These are phyloP conservation scores for Tachina fera DNA, from an alignment of 2,888 invertebrate species.

Conservation along the genomic window DNA sequence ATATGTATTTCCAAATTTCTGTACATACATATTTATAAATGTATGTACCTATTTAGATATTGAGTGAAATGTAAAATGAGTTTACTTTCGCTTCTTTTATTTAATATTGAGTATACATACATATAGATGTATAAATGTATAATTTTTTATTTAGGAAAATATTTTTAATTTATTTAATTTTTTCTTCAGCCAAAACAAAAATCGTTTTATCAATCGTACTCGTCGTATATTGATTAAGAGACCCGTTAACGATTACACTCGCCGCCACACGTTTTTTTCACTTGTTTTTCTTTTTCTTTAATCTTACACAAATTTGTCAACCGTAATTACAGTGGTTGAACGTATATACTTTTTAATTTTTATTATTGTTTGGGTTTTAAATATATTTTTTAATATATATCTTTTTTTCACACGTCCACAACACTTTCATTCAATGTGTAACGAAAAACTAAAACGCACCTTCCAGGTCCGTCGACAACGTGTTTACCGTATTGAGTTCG, in stretches of 20 bases:
- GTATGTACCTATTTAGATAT: neutral
- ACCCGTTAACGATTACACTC: conserved; percentile 23
- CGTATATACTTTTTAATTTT: neutral
- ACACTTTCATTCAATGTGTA: conserved; percentile 32
- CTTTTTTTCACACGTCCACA: conserved; percentile 52
- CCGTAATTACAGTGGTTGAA: conserved; percentile 4
- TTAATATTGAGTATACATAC: neutral
- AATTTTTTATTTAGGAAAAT: neutral
- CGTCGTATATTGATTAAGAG: conserved; percentile 32
- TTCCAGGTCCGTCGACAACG: conserved; percentile 65
- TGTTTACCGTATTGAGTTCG: conserved; percentile 74
- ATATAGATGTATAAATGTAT: neutral
- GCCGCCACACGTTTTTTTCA: conserved; percentile 29
- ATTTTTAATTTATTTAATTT: neutral
- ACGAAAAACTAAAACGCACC: conserved; percentile 57
- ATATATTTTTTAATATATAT: neutral
- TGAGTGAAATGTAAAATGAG: neutral
- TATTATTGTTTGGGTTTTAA: conserved; percentile 29
- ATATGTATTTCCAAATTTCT: too few species aligned
- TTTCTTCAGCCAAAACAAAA: neutral
- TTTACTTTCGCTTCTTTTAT: conserved; percentile 8
- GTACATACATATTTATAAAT: neutral
- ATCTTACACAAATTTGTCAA: conserved; percentile 19
- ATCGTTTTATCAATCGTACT: conserved; percentile 36
- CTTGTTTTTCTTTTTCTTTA: neutral